Percentiles rank a stretch among this genome's conserved stretches.
Conservation (phyloP, 2,113 vertebrate genomes). For the Eulemur rufifrons region DNA sequence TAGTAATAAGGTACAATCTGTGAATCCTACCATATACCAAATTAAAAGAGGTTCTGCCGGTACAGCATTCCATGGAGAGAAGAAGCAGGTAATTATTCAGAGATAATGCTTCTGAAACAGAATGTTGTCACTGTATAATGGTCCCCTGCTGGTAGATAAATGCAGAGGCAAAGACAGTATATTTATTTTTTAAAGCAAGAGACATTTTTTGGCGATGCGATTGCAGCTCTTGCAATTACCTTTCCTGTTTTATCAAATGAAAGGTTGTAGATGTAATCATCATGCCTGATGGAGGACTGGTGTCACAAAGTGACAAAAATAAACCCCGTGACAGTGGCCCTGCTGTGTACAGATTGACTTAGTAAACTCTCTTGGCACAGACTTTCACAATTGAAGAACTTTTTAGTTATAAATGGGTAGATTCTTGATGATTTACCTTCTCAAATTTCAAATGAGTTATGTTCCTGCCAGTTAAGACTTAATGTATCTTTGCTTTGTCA, state of each 20-base stretch:
- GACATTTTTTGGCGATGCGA: not conserved
- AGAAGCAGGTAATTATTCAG: conserved; percentile 57
- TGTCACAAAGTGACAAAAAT: conserved; percentile 18
- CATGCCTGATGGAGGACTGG: not conserved
- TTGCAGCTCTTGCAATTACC: not conserved
- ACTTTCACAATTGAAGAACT: not conserved
- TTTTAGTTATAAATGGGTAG: not conserved
- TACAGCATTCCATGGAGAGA: not conserved
- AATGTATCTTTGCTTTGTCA: not conserved
- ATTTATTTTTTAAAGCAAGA: conserved; percentile 56
- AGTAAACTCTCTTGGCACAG: not conserved
- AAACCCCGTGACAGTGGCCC: not conserved
- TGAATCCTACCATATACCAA: not conserved
- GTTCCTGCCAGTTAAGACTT: not conserved
- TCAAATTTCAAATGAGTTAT: not conserved
- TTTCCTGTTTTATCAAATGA: conserved; percentile 46
- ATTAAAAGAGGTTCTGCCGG: conserved; percentile 8
- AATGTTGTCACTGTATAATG: conserved; percentile 39
- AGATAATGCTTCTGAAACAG: conserved; percentile 30
- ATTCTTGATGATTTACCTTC: not conserved
- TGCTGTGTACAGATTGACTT: not conserved
- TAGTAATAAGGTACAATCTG: not conserved
- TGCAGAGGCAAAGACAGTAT: not conserved
- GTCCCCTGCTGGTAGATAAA: conserved; percentile 50
- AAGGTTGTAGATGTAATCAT: conserved; percentile 6